Conservation (phyloP, 2,888 invertebrate genomes). For the Eupithecia exiguata region DNA sequence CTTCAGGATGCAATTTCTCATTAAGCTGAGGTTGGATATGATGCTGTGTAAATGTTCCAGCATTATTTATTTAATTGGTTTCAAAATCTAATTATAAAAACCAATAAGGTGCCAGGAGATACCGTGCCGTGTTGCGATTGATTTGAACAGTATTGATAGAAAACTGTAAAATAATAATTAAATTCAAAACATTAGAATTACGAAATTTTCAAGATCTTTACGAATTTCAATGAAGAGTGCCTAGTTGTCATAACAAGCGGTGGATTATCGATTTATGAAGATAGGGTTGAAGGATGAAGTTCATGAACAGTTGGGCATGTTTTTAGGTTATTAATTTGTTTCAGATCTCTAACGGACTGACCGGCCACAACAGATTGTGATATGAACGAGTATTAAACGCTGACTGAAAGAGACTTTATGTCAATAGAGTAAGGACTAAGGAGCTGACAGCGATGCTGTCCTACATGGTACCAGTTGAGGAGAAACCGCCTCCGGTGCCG, state of each 20-base stretch:
- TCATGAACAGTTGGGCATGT: neutral
- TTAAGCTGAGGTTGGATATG: too few species aligned
- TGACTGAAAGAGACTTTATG: conserved; percentile 41
- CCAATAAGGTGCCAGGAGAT: too few species aligned
- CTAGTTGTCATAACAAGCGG: neutral
- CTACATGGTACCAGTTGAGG: conserved; percentile 91
- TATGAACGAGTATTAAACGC: conserved; percentile 45
- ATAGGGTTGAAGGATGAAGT: neutral
- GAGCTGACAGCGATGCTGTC: conserved; percentile 86
- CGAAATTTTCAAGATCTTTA: too few species aligned
- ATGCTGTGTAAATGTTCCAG: too few species aligned
- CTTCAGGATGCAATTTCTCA: neutral
- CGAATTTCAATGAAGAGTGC: neutral
- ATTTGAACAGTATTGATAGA: too few species aligned
- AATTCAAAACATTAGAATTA: too few species aligned
- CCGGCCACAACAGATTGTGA: conserved; percentile 42
- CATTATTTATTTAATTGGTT: too few species aligned
- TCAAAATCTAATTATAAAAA: neutral
- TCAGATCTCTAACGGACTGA: conserved; percentile 61
- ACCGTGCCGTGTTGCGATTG: too few species aligned
- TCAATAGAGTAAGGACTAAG: conserved; percentile 33
- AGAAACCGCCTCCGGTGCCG: conserved; percentile 87
- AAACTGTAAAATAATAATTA: too few species aligned
- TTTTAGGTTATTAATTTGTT: conserved; percentile 45
- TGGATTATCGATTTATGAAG: neutral